phyloP scores from a whole-genome alignment of 2,888 invertebrate species.

The Drosophila helvetica region DNA sequence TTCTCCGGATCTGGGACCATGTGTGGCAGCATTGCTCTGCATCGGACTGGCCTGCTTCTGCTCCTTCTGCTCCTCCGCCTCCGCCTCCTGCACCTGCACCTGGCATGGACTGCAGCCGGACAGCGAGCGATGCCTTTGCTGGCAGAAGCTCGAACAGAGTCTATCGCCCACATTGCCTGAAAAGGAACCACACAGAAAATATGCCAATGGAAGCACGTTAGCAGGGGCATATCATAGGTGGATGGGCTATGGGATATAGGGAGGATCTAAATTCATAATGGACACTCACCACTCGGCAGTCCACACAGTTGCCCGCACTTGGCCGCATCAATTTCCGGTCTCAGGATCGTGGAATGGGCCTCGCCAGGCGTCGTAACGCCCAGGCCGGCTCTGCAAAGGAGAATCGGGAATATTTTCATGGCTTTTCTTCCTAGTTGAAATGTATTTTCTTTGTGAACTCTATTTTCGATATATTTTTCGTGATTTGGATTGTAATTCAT shows the following conservation, averaged over 20 bases:
- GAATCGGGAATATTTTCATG: background rate
- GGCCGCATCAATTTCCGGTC: slow-evolving; percentile 51
- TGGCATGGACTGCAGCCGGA: slow-evolving; percentile 81
- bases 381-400: slow-evolving; percentile 78
- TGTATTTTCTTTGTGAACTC: background rate
- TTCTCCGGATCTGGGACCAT: slow-evolving; percentile 42
- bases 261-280: background rate
- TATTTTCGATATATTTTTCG: background rate
- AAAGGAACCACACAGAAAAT: background rate
- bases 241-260: background rate
- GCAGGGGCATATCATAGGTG: no score
- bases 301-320: slow-evolving; percentile 87
- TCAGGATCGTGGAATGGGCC: slow-evolving; percentile 51
- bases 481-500: background rate
- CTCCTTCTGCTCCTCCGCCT: slow-evolving; percentile 16
- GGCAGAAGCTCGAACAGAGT: slow-evolving; percentile 79
- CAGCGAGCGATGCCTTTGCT: slow-evolving; percentile 66
- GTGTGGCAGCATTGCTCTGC: slow-evolving; percentile 54
- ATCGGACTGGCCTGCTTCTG: slow-evolving; percentile 48
- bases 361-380: slow-evolving; percentile 74
- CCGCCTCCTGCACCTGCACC: slow-evolving; percentile 32
- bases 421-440: background rate
- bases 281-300: slow-evolving; percentile 85
- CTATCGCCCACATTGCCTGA: slow-evolving; percentile 39
- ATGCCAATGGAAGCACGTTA: background rate